Evolutionary conservation across 2,797 vertebrate species (phyloP).

Genomic region (Acipenser oxyrinchus): DNA sequence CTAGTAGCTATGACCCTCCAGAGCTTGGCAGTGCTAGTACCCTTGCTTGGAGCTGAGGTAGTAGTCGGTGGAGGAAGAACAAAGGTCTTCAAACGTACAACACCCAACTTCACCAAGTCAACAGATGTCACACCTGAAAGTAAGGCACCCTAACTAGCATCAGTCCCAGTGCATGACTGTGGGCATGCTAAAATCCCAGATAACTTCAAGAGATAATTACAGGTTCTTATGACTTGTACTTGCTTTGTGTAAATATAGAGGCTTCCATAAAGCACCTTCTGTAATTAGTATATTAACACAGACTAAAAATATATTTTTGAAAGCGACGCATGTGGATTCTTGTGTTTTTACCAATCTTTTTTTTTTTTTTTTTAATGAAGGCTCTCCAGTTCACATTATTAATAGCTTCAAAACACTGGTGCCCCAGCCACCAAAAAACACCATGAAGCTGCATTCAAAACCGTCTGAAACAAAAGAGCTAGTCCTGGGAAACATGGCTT

Average conservation of each 20-base stretch:
- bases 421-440: conserved; percentile 50
- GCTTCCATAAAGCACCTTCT: neutral
- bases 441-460: conserved; percentile 49
- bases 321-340: neutral
- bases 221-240: neutral
- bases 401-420: conserved; percentile 52
- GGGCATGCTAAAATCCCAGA: neutral
- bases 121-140: conserved; percentile 83
- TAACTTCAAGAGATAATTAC: neutral
- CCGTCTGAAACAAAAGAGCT: conserved; percentile 31
- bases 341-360: no score
- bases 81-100: conserved; percentile 91
- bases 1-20: conserved; percentile 88
- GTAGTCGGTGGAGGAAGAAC: conserved; percentile 90
- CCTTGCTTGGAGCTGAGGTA: conserved; percentile 85
- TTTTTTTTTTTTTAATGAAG: conserved; percentile 36
- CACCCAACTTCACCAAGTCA: conserved; percentile 84
- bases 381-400: conserved; percentile 61
- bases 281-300: neutral
- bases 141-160: conserved; percentile 42
- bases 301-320: neutral
- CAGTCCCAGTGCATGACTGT: neutral
- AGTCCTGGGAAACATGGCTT: conserved; percentile 38
- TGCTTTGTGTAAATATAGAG: neutral
- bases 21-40: conserved; percentile 85